Base-by-base conservation (phyloP, 2,797 vertebrate species). In the Sebastes trivittatus region DNA sequence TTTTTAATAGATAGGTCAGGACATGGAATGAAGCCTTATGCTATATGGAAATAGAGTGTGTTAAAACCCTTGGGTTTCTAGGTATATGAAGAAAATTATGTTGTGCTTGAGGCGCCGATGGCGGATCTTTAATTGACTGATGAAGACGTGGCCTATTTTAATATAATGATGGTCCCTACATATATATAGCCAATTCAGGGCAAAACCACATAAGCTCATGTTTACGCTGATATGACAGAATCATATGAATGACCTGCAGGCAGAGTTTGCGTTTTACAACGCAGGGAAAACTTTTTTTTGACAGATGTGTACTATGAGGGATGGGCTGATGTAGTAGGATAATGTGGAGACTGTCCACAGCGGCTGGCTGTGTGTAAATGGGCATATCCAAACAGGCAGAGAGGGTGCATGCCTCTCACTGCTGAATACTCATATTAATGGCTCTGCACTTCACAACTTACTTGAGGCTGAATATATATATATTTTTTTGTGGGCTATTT, bases 71-170 rank as follows among this genome's bases (percentile, higher is more conserved):
- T 89, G 95, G 96, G 96, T 96, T 95, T 96, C 92, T 87, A 97
- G 96, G 96, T 97, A 96, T 96, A 97, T 96, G 95, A 96, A 97
- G 96, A 95, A 97, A 98, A 97, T 97, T 93, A 97, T 96, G 95
- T 96, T 96, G 95, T 94, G 97, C 97, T 98, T 60, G 84, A 93
- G 97, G 97, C 96, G 96, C 90, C 94, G 95, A 97, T 98, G 97
- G 97, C 95, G 92, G 95, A 96, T 97, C 96, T 97, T 98, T 98
- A 98, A 98, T 99, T 98, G 97, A 96, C 96, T 98, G 96, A 98
- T 97, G 95, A 97, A 98, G 96, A 97, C 96, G 95, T 98, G 55
- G 96, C 55, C 96, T 96, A 95, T 97, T 97, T 97, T 93, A 89
- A 94, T 94, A 93, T 94, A 93, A 95, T 93, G 79, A 92, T 72